A percentile compares a stretch with the other conserved stretches of the same genome.
Evolutionary conservation across 1,140 invertebrate species (phyloP).

Genomic region (Medauroidea extradentata): DNA sequence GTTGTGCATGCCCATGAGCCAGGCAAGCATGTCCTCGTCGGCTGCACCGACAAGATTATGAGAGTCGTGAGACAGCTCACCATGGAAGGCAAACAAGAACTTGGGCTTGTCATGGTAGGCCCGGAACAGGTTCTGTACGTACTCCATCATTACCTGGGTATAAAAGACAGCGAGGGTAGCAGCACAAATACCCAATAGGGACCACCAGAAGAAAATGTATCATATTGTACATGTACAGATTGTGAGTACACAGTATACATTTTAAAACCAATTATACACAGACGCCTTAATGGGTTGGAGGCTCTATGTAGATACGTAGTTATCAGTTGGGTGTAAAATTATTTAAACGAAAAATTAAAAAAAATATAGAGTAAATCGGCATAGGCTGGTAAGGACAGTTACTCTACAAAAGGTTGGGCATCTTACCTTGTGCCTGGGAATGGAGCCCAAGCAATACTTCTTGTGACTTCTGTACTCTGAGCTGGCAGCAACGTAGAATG

Average conservation of each 20-base stretch:
- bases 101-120: constrained; percentile 63
- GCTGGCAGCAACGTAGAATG: constrained; percentile 64
- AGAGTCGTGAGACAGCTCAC: constrained; percentile 84
- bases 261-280: no score
- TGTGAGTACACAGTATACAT: no score
- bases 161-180: constrained; percentile 17
- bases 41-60: constrained; percentile 70
- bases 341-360: no score
- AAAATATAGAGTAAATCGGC: no score
- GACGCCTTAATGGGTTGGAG: no score
- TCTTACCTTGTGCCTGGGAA: constrained; percentile 72
- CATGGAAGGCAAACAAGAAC: constrained; percentile 84
- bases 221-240: no score
- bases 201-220: no score
- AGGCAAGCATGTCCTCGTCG: constrained; percentile 66
- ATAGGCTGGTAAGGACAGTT: no score
- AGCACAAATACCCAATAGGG: no score
- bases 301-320: no score
- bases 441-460: constrained; percentile 70
- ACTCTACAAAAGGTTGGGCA: no score
- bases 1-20: constrained; percentile 56
- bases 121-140: constrained; percentile 55
- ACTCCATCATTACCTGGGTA: constrained; percentile 59
- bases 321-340: no score
- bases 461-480: constrained; percentile 37